phyloP scores from a whole-genome alignment of 2,797 vertebrate species.

The Esox lucius region DNA sequence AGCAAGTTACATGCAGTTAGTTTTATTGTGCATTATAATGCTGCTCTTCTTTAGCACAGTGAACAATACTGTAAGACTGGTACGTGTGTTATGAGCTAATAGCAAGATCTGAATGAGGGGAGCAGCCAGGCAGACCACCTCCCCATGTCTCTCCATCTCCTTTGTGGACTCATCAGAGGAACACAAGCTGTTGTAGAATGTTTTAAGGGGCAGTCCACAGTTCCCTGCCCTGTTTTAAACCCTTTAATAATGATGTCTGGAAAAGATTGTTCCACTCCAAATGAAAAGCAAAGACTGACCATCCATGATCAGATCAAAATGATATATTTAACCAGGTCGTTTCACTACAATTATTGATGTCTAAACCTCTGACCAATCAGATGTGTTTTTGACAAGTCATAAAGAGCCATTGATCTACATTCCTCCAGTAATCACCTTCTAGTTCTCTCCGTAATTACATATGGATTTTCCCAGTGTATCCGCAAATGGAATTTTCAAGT shows the following conservation, averaged over 20 bases:
- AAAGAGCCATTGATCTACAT: not conserved
- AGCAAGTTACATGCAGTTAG: no score
- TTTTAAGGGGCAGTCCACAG: not conserved
- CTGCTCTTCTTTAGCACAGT: not conserved
- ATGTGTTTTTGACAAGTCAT: constrained; percentile 2
- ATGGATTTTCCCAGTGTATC: not conserved
- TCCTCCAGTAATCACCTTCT: not conserved
- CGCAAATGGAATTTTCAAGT: not conserved
- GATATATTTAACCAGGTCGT: no score
- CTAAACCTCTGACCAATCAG: not conserved
- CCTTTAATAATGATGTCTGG: no score
- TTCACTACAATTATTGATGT: not conserved
- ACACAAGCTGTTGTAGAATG: not conserved
- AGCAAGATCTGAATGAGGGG: no score
- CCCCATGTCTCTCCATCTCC: constrained; percentile 33
- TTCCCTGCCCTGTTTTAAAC: no score
- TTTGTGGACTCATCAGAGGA: not conserved
- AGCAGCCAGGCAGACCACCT: not conserved
- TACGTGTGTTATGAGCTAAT: not conserved
- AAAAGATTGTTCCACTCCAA: no score
- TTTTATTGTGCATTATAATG: no score
- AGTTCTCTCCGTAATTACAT: not conserved
- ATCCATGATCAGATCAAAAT: no score
- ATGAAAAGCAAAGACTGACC: no score
- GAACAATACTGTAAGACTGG: not conserved